A percentile compares a stretch with the other conserved stretches of the same genome.
Evolutionary conservation across 1,140 invertebrate species (phyloP).

Genomic region (Drusus annulatus): DNA sequence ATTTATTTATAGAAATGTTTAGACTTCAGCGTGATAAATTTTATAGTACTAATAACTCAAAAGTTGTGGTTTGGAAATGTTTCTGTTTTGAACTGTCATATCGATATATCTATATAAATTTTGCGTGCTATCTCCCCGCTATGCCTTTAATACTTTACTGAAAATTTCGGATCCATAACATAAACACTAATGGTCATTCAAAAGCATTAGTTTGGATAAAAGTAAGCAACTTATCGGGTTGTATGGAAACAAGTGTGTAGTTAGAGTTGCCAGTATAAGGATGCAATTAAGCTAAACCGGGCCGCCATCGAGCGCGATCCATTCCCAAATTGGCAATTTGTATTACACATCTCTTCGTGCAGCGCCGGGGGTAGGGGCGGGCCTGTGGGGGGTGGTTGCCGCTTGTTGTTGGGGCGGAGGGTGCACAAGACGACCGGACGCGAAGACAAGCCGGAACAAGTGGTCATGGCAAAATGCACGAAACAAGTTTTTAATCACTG

Average conservation of each 20-base stretch:
- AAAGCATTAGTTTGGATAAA: neutral
- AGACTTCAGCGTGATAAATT: too few relatives aligned
- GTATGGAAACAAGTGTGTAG: conserved; percentile 32
- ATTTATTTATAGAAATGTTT: too few relatives aligned
- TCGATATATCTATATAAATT: too few relatives aligned
- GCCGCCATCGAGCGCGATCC: conserved; percentile 51
- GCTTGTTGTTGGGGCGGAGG: neutral
- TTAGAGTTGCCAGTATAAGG: conserved; percentile 50
- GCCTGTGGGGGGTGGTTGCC: conserved; percentile 5
- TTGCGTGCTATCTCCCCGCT: too few relatives aligned
- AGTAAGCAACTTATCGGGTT: conserved; percentile 19
- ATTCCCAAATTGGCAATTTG: conserved; percentile 59
- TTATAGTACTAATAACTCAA: too few relatives aligned
- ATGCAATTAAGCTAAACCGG: conserved; percentile 58
- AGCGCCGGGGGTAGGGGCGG: conserved; percentile 2
- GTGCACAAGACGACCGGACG: neutral
- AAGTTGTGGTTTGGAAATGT: too few relatives aligned
- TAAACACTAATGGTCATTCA: too few relatives aligned
- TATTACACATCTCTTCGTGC: conserved; percentile 57
- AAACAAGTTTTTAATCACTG: too few relatives aligned
- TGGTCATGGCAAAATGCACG: too few relatives aligned
- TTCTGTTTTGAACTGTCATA: too few relatives aligned
- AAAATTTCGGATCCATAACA: too few relatives aligned
- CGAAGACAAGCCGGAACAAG: neutral
- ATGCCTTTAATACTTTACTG: too few relatives aligned